phyloP scores from a whole-genome alignment of 2,797 vertebrate genomes.

The Silurus lanzhouensis region DNA sequence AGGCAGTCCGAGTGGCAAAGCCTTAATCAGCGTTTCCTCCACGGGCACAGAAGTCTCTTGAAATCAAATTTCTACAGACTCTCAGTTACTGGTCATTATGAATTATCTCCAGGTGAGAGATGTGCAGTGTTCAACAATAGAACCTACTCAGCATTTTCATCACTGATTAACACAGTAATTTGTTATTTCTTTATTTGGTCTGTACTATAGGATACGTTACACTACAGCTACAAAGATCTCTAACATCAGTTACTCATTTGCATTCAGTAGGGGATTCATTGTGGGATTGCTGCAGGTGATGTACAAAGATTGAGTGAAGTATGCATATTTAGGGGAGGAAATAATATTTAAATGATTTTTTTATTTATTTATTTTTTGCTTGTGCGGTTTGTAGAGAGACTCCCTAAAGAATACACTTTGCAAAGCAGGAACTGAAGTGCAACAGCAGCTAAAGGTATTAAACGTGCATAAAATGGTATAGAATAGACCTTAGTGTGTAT shows the following conservation, averaged over 20 bases:
- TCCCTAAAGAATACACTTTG: background rate
- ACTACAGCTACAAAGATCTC: background rate
- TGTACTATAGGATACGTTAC: background rate
- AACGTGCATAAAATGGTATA: no score
- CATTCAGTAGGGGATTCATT: background rate
- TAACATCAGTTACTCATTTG: background rate
- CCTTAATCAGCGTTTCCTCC: background rate
- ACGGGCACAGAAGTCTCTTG: background rate
- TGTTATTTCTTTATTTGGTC: background rate
- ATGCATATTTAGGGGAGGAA: background rate
- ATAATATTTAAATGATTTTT: background rate
- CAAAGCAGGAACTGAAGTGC: background rate
- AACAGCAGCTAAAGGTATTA: background rate
- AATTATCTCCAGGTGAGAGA: background rate
- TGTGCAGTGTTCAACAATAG: background rate
- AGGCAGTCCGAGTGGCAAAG: background rate
- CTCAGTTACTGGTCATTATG: background rate
- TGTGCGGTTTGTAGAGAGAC: background rate
- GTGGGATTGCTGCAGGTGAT: conserved; percentile 9
- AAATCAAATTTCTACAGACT: background rate
- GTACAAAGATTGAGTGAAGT: background rate
- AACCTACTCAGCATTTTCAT: background rate
- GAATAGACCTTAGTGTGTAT: no score
- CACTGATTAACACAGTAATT: background rate
- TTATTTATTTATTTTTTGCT: background rate